phyloP scores from a whole-genome alignment of 1,140 invertebrate genomes.

The Orchestia grillus region DNA sequence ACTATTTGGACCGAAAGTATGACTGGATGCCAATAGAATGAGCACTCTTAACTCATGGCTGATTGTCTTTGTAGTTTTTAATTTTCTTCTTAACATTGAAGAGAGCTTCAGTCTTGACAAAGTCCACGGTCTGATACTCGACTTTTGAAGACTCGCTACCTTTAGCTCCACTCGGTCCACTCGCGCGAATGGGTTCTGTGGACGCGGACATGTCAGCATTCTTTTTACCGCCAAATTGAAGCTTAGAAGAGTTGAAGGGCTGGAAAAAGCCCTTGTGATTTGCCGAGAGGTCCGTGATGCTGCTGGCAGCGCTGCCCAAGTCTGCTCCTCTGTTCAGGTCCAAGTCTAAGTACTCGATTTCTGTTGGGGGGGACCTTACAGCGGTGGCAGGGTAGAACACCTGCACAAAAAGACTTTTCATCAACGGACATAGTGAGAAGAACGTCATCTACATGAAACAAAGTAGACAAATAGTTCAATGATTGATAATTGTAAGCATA shows the following conservation, averaged over 20 bases:
- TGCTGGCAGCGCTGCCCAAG: constrained; percentile 10
- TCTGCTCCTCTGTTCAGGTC: constrained; percentile 75
- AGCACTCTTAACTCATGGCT: constrained; percentile 49
- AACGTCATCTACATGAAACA: no score
- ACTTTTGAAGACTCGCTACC: constrained; percentile 42
- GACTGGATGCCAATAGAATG: constrained; percentile 16
- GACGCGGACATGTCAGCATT: background rate
- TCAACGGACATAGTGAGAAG: no score
- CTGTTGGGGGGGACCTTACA: constrained; percentile 68
- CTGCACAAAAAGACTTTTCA: constrained; percentile 51
- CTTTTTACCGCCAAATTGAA: background rate
- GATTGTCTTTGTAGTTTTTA: constrained; percentile 62
- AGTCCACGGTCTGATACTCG: constrained; percentile 91
- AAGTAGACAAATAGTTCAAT: no score
- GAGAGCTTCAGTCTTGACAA: constrained; percentile 91
- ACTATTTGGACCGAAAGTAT: background rate
- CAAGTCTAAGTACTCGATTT: constrained; percentile 83
- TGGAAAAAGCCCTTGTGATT: background rate
- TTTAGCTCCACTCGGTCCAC: background rate
- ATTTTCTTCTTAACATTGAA: constrained; percentile 87
- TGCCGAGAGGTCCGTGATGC: background rate
- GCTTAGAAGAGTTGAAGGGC: constrained; percentile 2
- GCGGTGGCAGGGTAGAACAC: constrained; percentile 62
- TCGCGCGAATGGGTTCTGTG: background rate
- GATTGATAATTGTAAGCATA: no score